Base-by-base conservation (phyloP, 1,140 invertebrate genomes). In the Dermatophagoides farinae region DNA sequence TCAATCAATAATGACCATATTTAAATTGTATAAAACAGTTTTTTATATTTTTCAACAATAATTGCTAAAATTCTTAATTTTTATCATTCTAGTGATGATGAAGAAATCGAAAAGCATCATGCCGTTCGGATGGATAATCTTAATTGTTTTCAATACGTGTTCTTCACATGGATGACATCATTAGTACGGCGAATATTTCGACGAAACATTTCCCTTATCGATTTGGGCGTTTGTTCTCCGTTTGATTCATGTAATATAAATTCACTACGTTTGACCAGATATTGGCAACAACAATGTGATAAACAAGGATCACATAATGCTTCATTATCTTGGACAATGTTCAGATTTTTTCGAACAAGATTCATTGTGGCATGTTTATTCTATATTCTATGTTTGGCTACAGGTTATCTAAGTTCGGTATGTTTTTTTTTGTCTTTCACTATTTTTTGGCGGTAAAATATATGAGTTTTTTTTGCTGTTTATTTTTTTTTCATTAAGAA, bases 401-500 rank as follows among this genome's bases (percentile, higher is more conserved):
- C 79, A 61, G 78, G 78, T 55, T 82, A 83, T 68, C 65, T 81
- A 57, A 76, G 75, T 61, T 78, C 81, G 44, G 80, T 81, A 72
- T 74, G 75, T 25, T 50, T 61, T 41, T 38, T 25, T 43, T 64
- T 18, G 4, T 16, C 51, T 20, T 63, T 57, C 9, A 6, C 54
- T 22, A 9, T 20, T 22, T 65, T 60, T 61, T 54, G 31, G 8
- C 16, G 41, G 31, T 38, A 23, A 31, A n/a, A n/a, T n/a, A n/a
- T n/a, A n/a, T n/a, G n/a, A n/a, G n/a, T n/a, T n/a, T n/a, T n/a
- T 18, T 4, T n/a, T 8, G 8, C 12, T 11, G 41, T 51, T 38
- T 23, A 6, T 10, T 40, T 47, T 43, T 54, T 57, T 20, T n/a
- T 60, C 49, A 65, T 51, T 51, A 44, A 66, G 70, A 37, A 67